Evolutionary conservation across 37 sponge, comb jelly and placozoan species (phyloP).

Genomic region (Chondrosia reniformis): DNA sequence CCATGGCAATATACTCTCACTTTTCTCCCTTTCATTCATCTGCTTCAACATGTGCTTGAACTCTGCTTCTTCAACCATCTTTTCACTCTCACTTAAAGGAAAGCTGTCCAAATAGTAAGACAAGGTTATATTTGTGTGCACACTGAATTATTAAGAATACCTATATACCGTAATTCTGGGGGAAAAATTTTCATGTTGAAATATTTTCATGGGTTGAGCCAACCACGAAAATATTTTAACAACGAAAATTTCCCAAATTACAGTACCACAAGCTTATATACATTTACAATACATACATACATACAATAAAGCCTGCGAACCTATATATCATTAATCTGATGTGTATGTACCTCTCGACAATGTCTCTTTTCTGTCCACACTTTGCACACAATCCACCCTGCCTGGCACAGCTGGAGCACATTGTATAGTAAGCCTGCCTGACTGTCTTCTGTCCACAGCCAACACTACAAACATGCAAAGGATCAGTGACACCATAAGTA

Average conservation of each 20-base stretch:
- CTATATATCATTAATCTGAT: neutral
- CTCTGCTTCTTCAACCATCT: constrained; percentile 32
- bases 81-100: constrained; percentile 19
- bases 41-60: constrained; percentile 21
- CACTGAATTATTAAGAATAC: neutral
- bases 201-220: neutral
- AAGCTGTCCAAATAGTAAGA: constrained; percentile 5
- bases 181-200: neutral
- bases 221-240: too few relatives aligned
- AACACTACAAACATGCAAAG: constrained; percentile 14
- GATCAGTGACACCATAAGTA: neutral
- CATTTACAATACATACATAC: too few relatives aligned
- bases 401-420: constrained; percentile 49
- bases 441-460: constrained; percentile 46
- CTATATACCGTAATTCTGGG: neutral
- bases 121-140: too few relatives aligned
- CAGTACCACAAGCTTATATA: neutral
- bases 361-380: constrained; percentile 50
- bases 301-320: too few relatives aligned
- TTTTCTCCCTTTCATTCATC: constrained; percentile 46
- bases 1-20: too few relatives aligned
- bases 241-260: too few relatives aligned
- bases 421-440: constrained; percentile 52
- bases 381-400: constrained; percentile 47
- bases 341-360: constrained; percentile 39